Percentiles rank a stretch among this genome's conserved stretches.
Conservation (phyloP, 1,140 invertebrate species). For the Pinna nobilis region DNA sequence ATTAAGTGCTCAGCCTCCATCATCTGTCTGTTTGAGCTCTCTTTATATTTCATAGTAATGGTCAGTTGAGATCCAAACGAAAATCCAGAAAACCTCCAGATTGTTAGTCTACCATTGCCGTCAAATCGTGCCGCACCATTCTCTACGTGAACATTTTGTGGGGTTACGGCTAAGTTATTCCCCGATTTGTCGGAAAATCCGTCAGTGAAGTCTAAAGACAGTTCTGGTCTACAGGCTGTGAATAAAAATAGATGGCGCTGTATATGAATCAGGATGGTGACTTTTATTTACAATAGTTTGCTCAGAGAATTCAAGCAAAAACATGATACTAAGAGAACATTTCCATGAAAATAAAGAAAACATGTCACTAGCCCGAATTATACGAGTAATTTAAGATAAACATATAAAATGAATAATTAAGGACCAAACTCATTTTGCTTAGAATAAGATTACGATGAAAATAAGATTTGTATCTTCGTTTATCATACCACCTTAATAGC, state of each 20-base stretch:
- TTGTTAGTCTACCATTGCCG: constrained; percentile 9
- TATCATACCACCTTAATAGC: no score
- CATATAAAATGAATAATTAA: no score
- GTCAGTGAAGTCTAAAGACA: constrained; percentile 18
- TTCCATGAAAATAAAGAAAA: no score
- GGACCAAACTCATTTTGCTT: no score
- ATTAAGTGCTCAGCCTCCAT: constrained; percentile 14
- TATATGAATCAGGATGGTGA: no score
- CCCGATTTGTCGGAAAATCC: constrained; percentile 22
- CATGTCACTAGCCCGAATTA: no score
- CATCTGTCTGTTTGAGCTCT: neutral
- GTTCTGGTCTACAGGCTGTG: constrained; percentile 21
- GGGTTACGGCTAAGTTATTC: constrained; percentile 14
- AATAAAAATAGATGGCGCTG: neutral
- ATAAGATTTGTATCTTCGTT: no score
- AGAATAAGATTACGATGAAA: no score
- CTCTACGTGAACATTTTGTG: constrained; percentile 28
- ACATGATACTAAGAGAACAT: no score
- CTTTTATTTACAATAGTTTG: no score
- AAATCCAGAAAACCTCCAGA: constrained; percentile 27
- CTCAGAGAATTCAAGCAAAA: no score
- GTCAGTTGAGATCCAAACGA: constrained; percentile 24
- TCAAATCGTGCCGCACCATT: constrained; percentile 24
- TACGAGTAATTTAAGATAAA: no score
- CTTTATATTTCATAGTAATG: constrained; percentile 24